Base-by-base conservation (phyloP, 2,797 vertebrate genomes). In the Kryptopterus vitreolus region DNA sequence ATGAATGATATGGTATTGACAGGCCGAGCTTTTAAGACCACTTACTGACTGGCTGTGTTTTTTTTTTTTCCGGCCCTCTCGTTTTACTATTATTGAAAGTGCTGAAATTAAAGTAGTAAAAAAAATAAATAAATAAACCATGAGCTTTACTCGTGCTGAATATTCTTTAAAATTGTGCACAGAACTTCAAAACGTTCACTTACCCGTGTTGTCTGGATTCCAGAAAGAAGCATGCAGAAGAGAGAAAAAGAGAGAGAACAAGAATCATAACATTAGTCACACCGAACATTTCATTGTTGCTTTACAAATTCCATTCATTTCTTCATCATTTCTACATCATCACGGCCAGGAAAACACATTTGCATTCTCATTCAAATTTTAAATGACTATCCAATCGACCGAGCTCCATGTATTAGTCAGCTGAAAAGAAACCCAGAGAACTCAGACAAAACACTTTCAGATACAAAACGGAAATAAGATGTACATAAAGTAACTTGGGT, bases 1-100 rank as follows among this genome's bases (percentile, higher is more conserved):
- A 80, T 81, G 58, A 74, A 85, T 79, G 48, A 85, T 82, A 29
- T 63, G 77, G 82, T 80, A 88, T 85, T 82, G 81, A 85, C 61
- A 29, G 26, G 18, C n/a, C 18, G 52, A 55, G 83, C 76, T 87
- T 85, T 84, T 72, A 85, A 83, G 15, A 29, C 31, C 74, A 72
- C 57, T 79, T 77, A 79, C 38, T 73, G 68, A n/a, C 48, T 46
- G 35, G 20, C 52, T 73, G 46, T n/a, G 29, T 10, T 10, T 43
- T 43, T 38, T 38, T n/a, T 43, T 43, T 75, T 35, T 76, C 46
- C 55, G 38, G 57, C 24, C 57, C 35, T 72, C 31, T 63, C 16
- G 53, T 18, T 50, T 55, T 50, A 63, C 18, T 15, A 33, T 16
- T 22, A 52, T 18, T 35, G 48, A 33, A 29, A 13, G 20, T 33